Percentiles rank a stretch among this genome's conserved stretches.
These are phyloP conservation scores for Rhopilema esculentum DNA, from an alignment of 30 jellyfish, hydroid and myxozoan species.

Conservation along the genomic window DNA sequence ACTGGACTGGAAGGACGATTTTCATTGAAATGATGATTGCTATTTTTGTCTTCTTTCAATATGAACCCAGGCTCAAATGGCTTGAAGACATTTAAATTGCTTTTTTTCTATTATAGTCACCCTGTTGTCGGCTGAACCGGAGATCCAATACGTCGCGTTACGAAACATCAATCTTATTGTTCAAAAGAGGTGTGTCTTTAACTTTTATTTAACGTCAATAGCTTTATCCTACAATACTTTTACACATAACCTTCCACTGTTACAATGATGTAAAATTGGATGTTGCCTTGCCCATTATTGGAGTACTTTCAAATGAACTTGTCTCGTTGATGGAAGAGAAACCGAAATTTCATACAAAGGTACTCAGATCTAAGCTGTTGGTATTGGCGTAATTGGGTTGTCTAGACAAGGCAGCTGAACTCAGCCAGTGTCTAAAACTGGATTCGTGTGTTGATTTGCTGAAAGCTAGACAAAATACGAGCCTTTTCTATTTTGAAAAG, in stretches of 20 bases:
- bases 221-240: not conserved
- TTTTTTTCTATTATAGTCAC: slow-evolving; percentile 64
- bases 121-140: slow-evolving; percentile 98
- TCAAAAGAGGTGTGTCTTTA: slow-evolving; percentile 84
- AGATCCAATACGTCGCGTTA: slow-evolving; percentile 97
- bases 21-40: no score
- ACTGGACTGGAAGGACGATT: no score
- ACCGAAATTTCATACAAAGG: not conserved
- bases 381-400: not conserved
- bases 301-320: not conserved
- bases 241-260: not conserved
- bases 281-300: not conserved
- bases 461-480: slow-evolving; percentile 28
- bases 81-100: not conserved
- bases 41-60: not conserved
- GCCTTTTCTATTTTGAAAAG: slow-evolving; percentile 21
- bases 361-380: not conserved
- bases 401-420: not conserved
- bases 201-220: not conserved
- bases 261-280: not conserved
- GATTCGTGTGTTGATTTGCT: not conserved
- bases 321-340: not conserved
- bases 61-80: not conserved
- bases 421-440: not conserved
- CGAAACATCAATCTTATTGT: slow-evolving; percentile 95